These are phyloP conservation scores for Aselliscus stoliczkanus DNA, from an alignment of 2,797 vertebrate species.

Conservation along the genomic window DNA sequence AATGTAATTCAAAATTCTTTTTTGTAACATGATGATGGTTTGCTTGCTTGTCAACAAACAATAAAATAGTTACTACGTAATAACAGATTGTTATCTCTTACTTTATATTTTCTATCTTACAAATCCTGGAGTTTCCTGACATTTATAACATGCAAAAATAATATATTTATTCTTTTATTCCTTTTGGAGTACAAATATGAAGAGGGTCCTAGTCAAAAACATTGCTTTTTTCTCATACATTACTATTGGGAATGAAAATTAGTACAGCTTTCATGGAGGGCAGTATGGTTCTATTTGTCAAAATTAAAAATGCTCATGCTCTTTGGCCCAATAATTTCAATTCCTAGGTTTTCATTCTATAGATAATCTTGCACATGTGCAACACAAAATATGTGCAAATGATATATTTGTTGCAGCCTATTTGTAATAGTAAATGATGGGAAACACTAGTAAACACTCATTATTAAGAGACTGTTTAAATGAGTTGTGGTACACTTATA, in stretches of 20 bases:
- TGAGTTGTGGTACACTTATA: neutral
- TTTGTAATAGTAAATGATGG: neutral
- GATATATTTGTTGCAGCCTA: neutral
- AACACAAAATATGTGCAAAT: neutral
- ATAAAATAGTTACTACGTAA: neutral
- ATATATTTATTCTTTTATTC: neutral
- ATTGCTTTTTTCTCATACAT: neutral
- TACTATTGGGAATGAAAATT: neutral
- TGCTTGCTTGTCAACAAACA: conserved; percentile 24
- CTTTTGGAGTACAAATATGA: neutral
- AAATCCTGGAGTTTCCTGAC: neutral
- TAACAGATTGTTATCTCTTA: neutral
- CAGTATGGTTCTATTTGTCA: neutral
- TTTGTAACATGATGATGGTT: neutral
- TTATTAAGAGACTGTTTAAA: neutral
- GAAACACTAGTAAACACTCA: neutral
- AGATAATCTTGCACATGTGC: neutral
- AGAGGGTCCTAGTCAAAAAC: neutral
- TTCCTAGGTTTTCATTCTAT: neutral
- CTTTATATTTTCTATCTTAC: conserved; percentile 8
- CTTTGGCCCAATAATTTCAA: neutral
- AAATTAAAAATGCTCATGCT: neutral
- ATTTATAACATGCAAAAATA: neutral
- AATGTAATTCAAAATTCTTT: neutral
- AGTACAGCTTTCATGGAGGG: neutral